phyloP scores from a whole-genome alignment of 2,113 vertebrate genomes.

The Hoplias malabaricus region DNA sequence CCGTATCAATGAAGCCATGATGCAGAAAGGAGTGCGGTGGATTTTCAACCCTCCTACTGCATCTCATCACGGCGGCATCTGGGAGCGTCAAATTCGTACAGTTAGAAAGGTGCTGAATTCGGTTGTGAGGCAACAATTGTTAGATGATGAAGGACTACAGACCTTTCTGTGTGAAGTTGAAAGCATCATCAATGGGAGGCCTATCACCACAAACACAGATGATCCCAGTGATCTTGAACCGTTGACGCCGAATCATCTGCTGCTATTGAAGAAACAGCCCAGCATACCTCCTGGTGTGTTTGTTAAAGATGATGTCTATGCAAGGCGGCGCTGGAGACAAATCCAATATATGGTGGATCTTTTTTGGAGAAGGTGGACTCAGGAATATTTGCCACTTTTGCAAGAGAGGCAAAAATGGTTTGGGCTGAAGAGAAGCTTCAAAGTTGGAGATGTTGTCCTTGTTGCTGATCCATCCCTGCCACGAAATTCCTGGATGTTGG shows the following conservation, averaged over 20 bases:
- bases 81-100: not conserved
- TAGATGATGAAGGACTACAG: not conserved
- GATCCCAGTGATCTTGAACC: not conserved
- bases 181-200: not conserved
- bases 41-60: not conserved
- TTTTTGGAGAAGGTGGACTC: too few relatives aligned
- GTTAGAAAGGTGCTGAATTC: not conserved
- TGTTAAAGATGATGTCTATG: too few relatives aligned
- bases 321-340: too few relatives aligned
- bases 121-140: not conserved
- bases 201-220: not conserved
- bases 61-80: not conserved
- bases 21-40: not conserved
- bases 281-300: too few relatives aligned
- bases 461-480: too few relatives aligned
- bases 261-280: not conserved
- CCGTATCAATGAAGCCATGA: slow-evolving; percentile 2
- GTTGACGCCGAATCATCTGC: not conserved
- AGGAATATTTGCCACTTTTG: too few relatives aligned
- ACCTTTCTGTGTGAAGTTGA: not conserved
- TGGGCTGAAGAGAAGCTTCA: too few relatives aligned
- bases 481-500: too few relatives aligned
- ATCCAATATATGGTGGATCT: too few relatives aligned
- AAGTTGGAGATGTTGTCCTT: too few relatives aligned
- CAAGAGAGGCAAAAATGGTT: too few relatives aligned